Evolutionary conservation across 2,888 invertebrate species (phyloP), one percentile per base, ranked within the genome.

Genomic region (Drosophila maculinotata): DNA sequence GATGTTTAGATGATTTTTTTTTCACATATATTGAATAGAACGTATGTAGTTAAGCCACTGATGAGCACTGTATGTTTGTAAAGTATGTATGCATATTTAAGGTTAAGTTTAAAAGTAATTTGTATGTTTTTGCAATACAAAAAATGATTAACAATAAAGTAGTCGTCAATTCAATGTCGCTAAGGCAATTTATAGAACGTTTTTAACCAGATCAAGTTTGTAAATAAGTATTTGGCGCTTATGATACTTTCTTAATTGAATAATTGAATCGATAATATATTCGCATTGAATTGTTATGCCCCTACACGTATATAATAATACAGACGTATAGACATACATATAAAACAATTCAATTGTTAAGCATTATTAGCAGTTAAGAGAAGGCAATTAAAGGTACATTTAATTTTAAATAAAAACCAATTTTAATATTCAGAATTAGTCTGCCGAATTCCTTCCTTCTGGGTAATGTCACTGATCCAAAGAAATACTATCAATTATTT

Each of bases 331-430:
- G 56, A 70, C 45, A 59, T 31, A 56, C 39, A 77, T 48, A 41
- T 51, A 81, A 78, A 72, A 83, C 87, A 88, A 83, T 83, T 87
- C 69, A 84, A 87, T 87, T 87, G 87, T 86, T 84, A 85, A 87
- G 82, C 82, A 83, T 87, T 83, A 87, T 54, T 84, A 84, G 79
- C 60, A 72, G 67, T 59, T 87, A 83, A 83, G 87, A 65, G 72
- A 81, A 57, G 83, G 85, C 82, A 87, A 83, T 87, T 83, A 83
- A 87, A 84, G 87, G 85, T 84, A 78, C 39, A 84, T 73, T 74
- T 79, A 81, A 81, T 72, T 84, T 83, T 68, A 78, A 87, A 84
- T 78, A 84, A 87, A 78, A 68, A 57, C 52, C 57, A 69, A 73
- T 82, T 82, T 69, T 59, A 75, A 67, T 81, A 81, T 66, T 59